Conservation (phyloP, 2,113 vertebrate genomes). For the Xerus inauris region DNA sequence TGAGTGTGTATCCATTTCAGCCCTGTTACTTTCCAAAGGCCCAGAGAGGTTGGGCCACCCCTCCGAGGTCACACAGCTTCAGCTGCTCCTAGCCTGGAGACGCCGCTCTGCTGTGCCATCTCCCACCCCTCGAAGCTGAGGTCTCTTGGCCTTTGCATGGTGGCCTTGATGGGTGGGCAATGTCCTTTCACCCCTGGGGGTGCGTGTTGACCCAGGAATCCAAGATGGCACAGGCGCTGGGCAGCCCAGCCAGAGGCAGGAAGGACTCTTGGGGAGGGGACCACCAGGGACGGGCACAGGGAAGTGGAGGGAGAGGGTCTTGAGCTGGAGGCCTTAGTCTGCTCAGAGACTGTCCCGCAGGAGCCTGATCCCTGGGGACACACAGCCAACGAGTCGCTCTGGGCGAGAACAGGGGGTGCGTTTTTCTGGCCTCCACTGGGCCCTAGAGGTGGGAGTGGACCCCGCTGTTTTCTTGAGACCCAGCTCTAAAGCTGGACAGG, state of each 20-base stretch:
- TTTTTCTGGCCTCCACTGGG: no score
- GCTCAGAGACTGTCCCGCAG: neutral
- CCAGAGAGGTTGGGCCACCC: neutral
- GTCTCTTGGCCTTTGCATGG: neutral
- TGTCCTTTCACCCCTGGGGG: neutral
- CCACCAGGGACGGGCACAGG: rapidly evolving
- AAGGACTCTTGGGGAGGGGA: neutral
- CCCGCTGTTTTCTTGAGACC: no score
- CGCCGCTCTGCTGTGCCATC: neutral
- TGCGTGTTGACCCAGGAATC: neutral
- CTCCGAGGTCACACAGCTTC: neutral
- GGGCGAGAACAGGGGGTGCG: no score
- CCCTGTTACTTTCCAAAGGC: neutral
- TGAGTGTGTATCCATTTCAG: neutral
- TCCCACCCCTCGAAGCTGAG: neutral
- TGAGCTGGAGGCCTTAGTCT: neutral
- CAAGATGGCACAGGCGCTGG: neutral
- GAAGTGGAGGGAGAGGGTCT: neutral
- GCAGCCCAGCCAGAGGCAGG: neutral
- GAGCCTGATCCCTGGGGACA: neutral
- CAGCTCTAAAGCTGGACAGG: no score
- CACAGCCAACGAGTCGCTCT: no score
- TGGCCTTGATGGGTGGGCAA: neutral
- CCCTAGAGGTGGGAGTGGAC: no score
- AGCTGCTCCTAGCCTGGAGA: neutral